Evolutionary conservation across 2,888 invertebrate genomes (phyloP).

Genomic region (Macrosiphum euphorbiae): DNA sequence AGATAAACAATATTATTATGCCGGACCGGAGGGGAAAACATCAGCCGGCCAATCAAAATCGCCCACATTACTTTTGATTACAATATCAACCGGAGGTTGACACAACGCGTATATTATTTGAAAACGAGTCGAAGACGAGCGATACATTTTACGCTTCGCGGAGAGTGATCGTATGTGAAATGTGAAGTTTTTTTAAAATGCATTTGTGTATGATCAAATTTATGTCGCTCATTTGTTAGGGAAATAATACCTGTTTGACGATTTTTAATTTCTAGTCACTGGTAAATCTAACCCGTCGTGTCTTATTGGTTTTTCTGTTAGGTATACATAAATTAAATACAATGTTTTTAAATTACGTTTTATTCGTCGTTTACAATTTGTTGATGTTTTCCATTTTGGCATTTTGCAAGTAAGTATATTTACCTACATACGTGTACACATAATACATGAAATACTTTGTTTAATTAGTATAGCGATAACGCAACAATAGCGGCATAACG

Average conservation of each 20-base stretch:
- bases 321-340: neutral
- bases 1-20: no score
- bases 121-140: neutral
- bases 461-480: neutral
- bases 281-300: neutral
- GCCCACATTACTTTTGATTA: conserved; percentile 58
- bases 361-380: neutral
- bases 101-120: conserved; percentile 47
- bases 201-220: neutral
- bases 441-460: neutral
- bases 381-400: neutral
- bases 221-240: neutral
- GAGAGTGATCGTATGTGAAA: neutral
- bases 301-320: neutral
- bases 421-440: neutral
- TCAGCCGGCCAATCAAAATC: conserved; percentile 34
- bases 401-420: conserved; percentile 27
- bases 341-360: conserved; percentile 9
- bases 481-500: neutral
- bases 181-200: neutral
- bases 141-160: neutral
- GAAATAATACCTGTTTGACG: neutral
- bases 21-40: neutral
- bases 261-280: neutral
- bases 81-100: conserved; percentile 41